Conservation (phyloP, 2,888 invertebrate genomes). For the Tenthredo scrophulariae region DNA sequence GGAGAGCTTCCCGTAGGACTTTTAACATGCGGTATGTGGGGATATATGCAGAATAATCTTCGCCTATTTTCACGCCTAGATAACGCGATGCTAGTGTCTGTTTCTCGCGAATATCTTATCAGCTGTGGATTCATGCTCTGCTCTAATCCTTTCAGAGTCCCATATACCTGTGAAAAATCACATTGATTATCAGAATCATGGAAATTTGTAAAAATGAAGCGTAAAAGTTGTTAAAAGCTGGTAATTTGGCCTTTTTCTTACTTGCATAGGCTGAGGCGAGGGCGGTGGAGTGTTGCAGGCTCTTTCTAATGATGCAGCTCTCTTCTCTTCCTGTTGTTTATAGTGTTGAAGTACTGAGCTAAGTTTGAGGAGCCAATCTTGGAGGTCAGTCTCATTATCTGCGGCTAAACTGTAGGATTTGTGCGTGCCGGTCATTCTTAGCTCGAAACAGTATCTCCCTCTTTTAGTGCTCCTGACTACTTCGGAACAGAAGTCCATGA, state of each 20-base stretch:
- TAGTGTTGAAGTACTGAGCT: slow-evolving; percentile 91
- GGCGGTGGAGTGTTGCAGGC: slow-evolving; percentile 81
- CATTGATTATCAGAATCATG: slow-evolving; percentile 31
- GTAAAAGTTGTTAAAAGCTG: slow-evolving; percentile 52
- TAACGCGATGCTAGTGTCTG: slow-evolving; percentile 91
- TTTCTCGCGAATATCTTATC: slow-evolving; percentile 94
- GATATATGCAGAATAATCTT: slow-evolving; percentile 88
- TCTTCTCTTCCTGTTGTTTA: slow-evolving; percentile 89
- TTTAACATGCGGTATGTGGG: slow-evolving; percentile 79
- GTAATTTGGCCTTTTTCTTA: slow-evolving; percentile 19
- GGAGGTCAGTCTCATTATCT: slow-evolving; percentile 90
- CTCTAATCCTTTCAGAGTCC: slow-evolving; percentile 92
- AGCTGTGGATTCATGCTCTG: slow-evolving; percentile 96
- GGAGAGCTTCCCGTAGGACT: slow-evolving; percentile 69
- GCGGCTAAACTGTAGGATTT: slow-evolving; percentile 93
- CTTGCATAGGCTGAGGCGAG: slow-evolving; percentile 82
- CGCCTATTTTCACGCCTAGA: slow-evolving; percentile 90
- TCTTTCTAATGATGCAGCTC: slow-evolving; percentile 84
- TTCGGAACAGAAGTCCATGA: slow-evolving; percentile 96
- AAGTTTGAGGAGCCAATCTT: slow-evolving; percentile 91
- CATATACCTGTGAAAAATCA: slow-evolving; percentile 80
- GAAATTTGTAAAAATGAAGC: slow-evolving; percentile 56
- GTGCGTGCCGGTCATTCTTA: slow-evolving; percentile 91
- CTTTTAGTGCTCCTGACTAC: slow-evolving; percentile 93
- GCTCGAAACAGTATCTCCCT: slow-evolving; percentile 92